Evolutionary conservation across 2,113 vertebrate species (phyloP), one percentile per base, ranked within the genome.

Genomic region (Thalassarche chlororhynchos): DNA sequence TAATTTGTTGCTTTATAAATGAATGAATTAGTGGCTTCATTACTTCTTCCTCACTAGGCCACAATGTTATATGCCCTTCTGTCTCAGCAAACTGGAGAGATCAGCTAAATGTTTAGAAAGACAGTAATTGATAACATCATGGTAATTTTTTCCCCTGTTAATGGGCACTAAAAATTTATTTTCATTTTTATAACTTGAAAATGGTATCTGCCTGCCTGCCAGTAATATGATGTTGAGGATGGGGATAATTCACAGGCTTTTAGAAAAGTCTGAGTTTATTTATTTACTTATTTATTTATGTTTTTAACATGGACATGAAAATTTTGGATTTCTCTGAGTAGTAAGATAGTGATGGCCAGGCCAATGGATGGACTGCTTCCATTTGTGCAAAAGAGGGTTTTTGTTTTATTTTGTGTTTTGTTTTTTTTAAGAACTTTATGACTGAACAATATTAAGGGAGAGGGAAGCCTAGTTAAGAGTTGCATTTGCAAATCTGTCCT

Each of bases 51-150:
- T 95, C 61, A 55, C 46, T 87, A 75, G 84, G 72, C 77, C 84
- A 81, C 75, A 34, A 34, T 87, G 40, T 89, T 94, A 91, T 75
- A 89, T 89, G 69, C 60, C 80, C 80, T 89, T 89, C 74, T 94
- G 81, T 94, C 87, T 92, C 74, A 85, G 89, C 69, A 91, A 91
- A 84, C 91, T 82, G 89, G 51, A 96, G 61, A 71, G 78, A 85
- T 76, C 82, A 90, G 94, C 84, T 89, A 75, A 87, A 87, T 87
- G 69, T 95, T 96, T 96, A 91, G 96, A 74, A 94, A 97, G 91
- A 60, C 77, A 93, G 76, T 92, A 94, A 95, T 76, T 94, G 94
- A 93, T 95, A 94, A 87, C 47, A 38, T 81, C 66, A 76, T 84
- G 84, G 68, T 64, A 77, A 74, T 84, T 94, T 87, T 90, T 49